Percentiles rank a stretch among this genome's conserved stretches.
Evolutionary conservation across 2,113 vertebrate genomes (phyloP).

Genomic region (Larimichthys crocea): DNA sequence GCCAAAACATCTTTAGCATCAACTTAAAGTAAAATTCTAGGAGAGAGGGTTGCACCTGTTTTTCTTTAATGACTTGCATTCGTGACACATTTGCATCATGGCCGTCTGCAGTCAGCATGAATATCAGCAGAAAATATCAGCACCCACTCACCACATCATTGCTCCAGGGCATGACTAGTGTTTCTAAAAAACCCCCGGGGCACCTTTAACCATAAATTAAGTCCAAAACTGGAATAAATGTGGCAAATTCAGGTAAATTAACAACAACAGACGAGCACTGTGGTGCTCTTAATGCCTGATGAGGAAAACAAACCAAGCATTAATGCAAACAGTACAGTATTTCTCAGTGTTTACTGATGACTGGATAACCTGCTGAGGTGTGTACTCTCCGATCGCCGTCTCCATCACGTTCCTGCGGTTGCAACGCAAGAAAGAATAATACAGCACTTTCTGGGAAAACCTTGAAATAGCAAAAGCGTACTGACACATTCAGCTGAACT

Average conservation of each 20-base stretch:
- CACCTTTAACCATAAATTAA: background rate
- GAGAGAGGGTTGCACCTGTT: background rate
- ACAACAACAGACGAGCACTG: background rate
- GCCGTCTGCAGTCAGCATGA: background rate
- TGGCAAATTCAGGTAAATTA: background rate
- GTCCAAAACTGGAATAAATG: background rate
- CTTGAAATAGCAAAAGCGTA: slow-evolving; percentile 25
- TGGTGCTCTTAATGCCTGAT: background rate
- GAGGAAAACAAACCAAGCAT: background rate
- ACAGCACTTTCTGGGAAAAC: background rate
- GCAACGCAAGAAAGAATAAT: slow-evolving; percentile 8
- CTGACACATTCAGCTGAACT: slow-evolving; percentile 10
- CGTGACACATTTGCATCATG: background rate
- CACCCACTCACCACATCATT: background rate
- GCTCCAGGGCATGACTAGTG: background rate
- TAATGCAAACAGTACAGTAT: too few relatives aligned
- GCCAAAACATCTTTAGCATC: background rate
- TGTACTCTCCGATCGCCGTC: background rate
- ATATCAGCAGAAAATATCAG: background rate
- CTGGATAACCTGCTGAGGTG: background rate
- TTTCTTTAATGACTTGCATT: background rate
- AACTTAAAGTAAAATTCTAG: background rate
- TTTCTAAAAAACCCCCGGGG: background rate
- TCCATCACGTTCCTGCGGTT: background rate
- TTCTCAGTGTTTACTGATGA: too few relatives aligned